Conservation (phyloP, 2,113 vertebrate species). For the Smithornis capensis region DNA sequence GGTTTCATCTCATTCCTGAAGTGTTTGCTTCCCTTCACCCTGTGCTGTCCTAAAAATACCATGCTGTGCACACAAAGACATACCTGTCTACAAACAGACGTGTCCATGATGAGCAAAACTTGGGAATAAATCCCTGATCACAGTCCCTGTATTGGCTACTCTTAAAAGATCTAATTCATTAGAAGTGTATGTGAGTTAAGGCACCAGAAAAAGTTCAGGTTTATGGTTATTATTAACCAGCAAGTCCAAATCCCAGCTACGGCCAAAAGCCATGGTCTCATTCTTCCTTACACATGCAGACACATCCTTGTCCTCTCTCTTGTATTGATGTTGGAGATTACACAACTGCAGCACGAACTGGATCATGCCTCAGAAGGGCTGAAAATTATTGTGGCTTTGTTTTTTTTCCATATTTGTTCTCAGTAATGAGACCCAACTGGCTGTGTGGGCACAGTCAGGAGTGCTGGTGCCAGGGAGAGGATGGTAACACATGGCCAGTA, state of each 20-base stretch:
- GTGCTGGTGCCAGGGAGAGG: background rate
- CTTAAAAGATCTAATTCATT: background rate
- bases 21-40: background rate
- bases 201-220: background rate
- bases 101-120: background rate
- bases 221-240: background rate
- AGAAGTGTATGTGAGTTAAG: background rate
- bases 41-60: background rate
- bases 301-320: background rate
- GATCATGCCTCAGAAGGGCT: background rate
- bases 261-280: background rate
- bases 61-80: background rate
- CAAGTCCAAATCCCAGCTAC: background rate
- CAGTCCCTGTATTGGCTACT: background rate
- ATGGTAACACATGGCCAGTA: background rate
- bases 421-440: background rate
- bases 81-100: fast-evolving
- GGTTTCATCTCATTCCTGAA: background rate
- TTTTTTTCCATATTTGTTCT: background rate
- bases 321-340: background rate
- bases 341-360: background rate
- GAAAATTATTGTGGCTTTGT: background rate
- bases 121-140: background rate
- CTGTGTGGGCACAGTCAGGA: background rate
- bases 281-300: background rate